Evolutionary conservation across 2,113 vertebrate species (phyloP).

Genomic region (Clupea harengus): DNA sequence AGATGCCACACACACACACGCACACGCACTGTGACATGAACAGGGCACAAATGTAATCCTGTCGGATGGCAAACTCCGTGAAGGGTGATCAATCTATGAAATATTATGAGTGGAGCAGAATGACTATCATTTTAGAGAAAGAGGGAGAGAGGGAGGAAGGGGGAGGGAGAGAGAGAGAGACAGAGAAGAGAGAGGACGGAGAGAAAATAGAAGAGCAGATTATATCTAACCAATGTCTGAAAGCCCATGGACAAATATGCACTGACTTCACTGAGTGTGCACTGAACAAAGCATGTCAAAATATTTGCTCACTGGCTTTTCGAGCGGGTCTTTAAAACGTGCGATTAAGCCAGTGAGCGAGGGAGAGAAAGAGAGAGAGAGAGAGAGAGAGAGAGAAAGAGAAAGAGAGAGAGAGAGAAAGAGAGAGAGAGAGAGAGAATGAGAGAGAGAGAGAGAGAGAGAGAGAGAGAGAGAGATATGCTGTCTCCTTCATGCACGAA

Average conservation of each 20-base stretch:
- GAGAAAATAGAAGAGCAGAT: conserved; percentile 7
- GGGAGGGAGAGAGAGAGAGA: not conserved
- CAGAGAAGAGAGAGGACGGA: not conserved
- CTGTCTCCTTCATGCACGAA: not conserved
- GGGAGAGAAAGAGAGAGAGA: not conserved
- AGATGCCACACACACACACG: not conserved
- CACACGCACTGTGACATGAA: not conserved
- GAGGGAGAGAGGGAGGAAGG: not conserved
- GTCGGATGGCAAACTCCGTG: not conserved
- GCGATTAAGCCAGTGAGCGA: conserved; percentile 22
- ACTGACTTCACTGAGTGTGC: conserved; percentile 1
- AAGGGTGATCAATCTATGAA: not conserved
- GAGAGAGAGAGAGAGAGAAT: not conserved
- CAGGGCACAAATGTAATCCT: not conserved
- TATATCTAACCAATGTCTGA: not conserved
- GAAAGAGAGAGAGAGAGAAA: not conserved
- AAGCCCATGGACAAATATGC: conserved; percentile 11
- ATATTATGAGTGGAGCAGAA: not conserved
- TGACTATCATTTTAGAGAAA: not conserved
- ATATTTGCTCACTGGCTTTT: conserved; percentile 34
- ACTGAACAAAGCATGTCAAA: conserved; percentile 27
- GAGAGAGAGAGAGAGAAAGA: not conserved
- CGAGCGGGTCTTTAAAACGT: conserved; percentile 25
- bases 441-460: not conserved
- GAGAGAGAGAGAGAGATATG: not conserved